Evolutionary conservation across 1,140 invertebrate species (phyloP).

Genomic region (Homalodisca vitripennis): DNA sequence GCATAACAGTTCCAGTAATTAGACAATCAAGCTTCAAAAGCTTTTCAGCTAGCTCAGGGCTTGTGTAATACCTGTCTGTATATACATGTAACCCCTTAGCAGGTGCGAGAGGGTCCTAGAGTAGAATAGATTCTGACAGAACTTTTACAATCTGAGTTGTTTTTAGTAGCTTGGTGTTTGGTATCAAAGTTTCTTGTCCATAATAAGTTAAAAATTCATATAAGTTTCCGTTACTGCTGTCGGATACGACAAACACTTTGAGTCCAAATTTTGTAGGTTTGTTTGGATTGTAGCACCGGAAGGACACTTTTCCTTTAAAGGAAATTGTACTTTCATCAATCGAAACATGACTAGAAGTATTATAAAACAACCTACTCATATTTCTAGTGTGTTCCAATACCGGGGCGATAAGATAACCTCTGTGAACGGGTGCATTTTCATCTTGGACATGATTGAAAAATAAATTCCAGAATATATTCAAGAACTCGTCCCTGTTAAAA

Average conservation of each 20-base stretch:
- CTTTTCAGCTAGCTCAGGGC: slow-evolving; percentile 17
- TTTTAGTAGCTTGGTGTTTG: slow-evolving; percentile 3
- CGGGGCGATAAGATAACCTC: slow-evolving; percentile 1
- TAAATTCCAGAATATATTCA: slow-evolving; percentile 18
- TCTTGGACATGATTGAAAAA: not conserved
- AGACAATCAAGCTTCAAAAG: not conserved
- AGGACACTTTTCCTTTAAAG: not conserved
- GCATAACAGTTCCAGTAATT: slow-evolving; percentile 2
- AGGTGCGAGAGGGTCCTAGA: not conserved
- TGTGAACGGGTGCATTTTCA: not conserved
- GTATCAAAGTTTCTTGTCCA: not conserved
- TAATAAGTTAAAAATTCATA: slow-evolving; percentile 16
- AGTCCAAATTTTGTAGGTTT: slow-evolving; percentile 10
- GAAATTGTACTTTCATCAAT: not conserved
- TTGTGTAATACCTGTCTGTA: slow-evolving; percentile 18
- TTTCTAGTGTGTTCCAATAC: not conserved
- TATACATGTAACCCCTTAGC: not conserved
- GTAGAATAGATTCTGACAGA: not conserved
- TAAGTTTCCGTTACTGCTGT: not conserved
- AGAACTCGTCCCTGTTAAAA: not conserved
- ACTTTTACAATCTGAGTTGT: slow-evolving; percentile 17
- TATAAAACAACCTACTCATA: not conserved
- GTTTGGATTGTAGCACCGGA: not conserved
- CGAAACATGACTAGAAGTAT: not conserved
- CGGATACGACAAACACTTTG: slow-evolving; percentile 14